A percentile compares a stretch with the other conserved stretches of the same genome.
Conservation (phyloP, 2,888 invertebrate species). For the Cephonodes hylas region DNA sequence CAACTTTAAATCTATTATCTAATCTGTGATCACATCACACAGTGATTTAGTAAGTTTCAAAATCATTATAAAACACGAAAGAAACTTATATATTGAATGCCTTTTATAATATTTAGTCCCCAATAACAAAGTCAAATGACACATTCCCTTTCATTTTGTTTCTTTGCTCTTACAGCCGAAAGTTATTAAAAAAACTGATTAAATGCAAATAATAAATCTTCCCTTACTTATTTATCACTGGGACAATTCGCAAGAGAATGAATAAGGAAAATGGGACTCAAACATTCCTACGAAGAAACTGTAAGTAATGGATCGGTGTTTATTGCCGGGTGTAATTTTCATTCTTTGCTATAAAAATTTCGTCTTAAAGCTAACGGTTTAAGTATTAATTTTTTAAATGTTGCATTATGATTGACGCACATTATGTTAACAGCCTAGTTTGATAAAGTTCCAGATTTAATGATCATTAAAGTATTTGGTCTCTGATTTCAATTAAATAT, state of each 20-base stretch:
- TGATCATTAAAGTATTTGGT: too few relatives aligned
- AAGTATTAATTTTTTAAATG: too few relatives aligned
- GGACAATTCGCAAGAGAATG: not conserved
- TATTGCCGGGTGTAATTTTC: not conserved
- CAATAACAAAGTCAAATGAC: not conserved
- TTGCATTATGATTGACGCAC: too few relatives aligned
- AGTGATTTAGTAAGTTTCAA: too few relatives aligned
- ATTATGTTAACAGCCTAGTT: too few relatives aligned
- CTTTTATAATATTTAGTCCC: not conserved
- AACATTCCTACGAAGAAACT: not conserved
- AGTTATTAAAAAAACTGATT: slow-evolving; percentile 4
- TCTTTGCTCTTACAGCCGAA: not conserved
- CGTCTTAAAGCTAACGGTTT: too few relatives aligned
- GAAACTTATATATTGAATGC: too few relatives aligned
- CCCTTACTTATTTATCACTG: not conserved
- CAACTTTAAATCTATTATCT: too few relatives aligned
- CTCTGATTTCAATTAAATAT: too few relatives aligned
- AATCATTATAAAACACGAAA: too few relatives aligned
- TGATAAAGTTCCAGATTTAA: too few relatives aligned
- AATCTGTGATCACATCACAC: too few relatives aligned
- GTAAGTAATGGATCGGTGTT: slow-evolving; percentile 2
- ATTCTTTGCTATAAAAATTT: not conserved
- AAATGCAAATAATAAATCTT: slow-evolving; percentile 3
- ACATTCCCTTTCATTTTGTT: not conserved
- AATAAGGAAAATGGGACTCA: slow-evolving; percentile 1